phyloP scores from a whole-genome alignment of 2,888 invertebrate genomes.

The Sphecodes monilicornis region DNA sequence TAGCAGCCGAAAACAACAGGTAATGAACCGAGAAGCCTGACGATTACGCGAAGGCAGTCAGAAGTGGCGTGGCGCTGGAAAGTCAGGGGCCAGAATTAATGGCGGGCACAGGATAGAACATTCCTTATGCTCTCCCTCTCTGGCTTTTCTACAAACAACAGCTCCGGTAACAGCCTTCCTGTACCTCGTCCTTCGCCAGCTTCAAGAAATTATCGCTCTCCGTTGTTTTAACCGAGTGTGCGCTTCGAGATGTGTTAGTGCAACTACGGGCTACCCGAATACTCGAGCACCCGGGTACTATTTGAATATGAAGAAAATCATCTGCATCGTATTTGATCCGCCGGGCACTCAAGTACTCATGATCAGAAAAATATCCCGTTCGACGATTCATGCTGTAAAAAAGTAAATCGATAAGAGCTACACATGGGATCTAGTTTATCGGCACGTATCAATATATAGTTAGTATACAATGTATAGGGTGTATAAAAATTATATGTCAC shows the following conservation, averaged over 20 bases:
- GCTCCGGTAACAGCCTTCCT: conserved; percentile 70
- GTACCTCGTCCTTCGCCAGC: conserved; percentile 64
- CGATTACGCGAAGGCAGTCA: conserved; percentile 64
- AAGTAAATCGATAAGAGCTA: no score
- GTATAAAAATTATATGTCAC: no score
- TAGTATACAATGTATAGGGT: no score
- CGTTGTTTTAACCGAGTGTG: conserved; percentile 35
- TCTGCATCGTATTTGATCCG: no score
- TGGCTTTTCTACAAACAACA: conserved; percentile 65
- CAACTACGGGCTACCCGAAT: not conserved
- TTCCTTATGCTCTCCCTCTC: conserved; percentile 66
- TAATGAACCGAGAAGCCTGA: conserved; percentile 67
- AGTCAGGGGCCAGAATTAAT: conserved; percentile 68
- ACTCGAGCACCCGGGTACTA: not conserved
- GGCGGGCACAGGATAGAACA: conserved; percentile 61
- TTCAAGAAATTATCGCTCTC: conserved; percentile 69
- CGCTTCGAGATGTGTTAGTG: not conserved
- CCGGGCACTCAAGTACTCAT: no score
- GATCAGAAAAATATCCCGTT: no score
- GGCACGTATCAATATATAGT: no score
- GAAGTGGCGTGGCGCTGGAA: conserved; percentile 55
- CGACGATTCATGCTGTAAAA: no score
- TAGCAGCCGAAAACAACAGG: conserved; percentile 45
- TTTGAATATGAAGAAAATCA: no score
- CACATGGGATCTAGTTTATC: no score